These are phyloP conservation scores for Eonycteris spelaea DNA, from an alignment of 2,113 vertebrate genomes.

Conservation along the genomic window DNA sequence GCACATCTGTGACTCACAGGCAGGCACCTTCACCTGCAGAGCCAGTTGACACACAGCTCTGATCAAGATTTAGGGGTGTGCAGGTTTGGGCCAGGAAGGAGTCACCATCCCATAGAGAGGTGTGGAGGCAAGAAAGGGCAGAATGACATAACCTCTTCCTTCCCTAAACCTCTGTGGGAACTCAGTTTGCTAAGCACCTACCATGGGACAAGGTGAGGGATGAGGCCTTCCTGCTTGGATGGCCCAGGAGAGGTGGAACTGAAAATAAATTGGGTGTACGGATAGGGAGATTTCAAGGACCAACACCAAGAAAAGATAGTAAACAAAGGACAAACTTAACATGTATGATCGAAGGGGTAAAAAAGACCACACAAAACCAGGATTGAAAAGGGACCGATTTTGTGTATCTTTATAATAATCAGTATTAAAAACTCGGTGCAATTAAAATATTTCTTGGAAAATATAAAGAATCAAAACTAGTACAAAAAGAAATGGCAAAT, in stretches of 20 bases:
- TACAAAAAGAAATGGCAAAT: not conserved
- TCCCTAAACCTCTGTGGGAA: not conserved
- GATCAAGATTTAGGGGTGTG: conserved; percentile 43
- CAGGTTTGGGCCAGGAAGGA: not conserved
- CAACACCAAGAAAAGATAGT: not conserved
- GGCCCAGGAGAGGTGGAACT: not conserved
- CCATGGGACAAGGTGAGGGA: not conserved
- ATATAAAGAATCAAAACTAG: not conserved
- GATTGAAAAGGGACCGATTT: not conserved
- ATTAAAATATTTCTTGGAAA: not conserved
- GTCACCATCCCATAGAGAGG: conserved; percentile 19
- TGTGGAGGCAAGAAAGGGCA: not conserved
- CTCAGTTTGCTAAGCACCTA: not conserved
- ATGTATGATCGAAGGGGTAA: not conserved
- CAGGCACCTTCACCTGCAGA: not conserved
- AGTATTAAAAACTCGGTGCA: not conserved
- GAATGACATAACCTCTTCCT: conserved; percentile 7
- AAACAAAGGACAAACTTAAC: not conserved
- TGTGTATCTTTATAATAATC: not conserved
- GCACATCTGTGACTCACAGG: conserved; percentile 36
- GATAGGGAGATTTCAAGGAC: not conserved
- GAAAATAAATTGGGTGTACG: not conserved
- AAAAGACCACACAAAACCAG: not conserved
- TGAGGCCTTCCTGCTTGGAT: not conserved
- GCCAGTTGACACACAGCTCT: conserved; percentile 42